A percentile compares a stretch with the other conserved stretches of the same genome.
Evolutionary conservation across 2,113 vertebrate species (phyloP).

Genomic region (Osmerus eperlanus): DNA sequence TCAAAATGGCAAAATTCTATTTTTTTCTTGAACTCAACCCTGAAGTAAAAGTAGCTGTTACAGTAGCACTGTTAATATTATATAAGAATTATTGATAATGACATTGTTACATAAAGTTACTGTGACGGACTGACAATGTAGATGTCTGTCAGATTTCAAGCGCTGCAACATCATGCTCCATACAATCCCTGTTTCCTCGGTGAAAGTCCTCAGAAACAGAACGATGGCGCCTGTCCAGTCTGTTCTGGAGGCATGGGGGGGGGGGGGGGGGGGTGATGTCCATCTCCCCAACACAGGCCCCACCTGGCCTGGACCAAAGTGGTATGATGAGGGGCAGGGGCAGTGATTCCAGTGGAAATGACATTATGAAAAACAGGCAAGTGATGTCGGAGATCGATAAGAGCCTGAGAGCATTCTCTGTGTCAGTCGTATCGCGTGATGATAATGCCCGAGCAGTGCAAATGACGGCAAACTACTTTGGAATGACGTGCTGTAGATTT

Average conservation of each 20-base stretch:
- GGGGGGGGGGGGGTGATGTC: not conserved
- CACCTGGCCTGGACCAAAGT: conserved; percentile 11
- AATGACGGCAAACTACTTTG: conserved; percentile 18
- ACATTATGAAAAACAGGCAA: conserved; percentile 22
- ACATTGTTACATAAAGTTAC: conserved; percentile 35
- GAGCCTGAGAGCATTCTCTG: conserved; percentile 34
- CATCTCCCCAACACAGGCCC: too few relatives aligned
- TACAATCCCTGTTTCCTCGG: conserved; percentile 56
- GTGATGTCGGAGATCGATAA: conserved; percentile 23
- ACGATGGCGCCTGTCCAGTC: conserved; percentile 42
- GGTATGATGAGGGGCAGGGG: conserved; percentile 6
- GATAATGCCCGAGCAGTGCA: conserved; percentile 24
- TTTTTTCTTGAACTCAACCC: conserved; percentile 60
- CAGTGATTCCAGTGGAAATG: conserved; percentile 23
- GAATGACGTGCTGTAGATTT: conserved; percentile 21
- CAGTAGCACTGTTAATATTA: conserved; percentile 49
- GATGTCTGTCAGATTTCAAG: conserved; percentile 26
- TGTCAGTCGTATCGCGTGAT: conserved; percentile 17
- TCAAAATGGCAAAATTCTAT: conserved; percentile 49
- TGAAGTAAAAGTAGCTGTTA: conserved; percentile 59
- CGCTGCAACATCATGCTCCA: conserved; percentile 50
- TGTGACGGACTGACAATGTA: conserved; percentile 18
- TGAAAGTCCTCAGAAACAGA: conserved; percentile 48
- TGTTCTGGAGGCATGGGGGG: conserved; percentile 41
- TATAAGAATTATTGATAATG: conserved; percentile 40